Percentiles rank a stretch among this genome's conserved stretches.
Conservation (phyloP, 2,888 invertebrate species). For the Brachyptera risi region DNA sequence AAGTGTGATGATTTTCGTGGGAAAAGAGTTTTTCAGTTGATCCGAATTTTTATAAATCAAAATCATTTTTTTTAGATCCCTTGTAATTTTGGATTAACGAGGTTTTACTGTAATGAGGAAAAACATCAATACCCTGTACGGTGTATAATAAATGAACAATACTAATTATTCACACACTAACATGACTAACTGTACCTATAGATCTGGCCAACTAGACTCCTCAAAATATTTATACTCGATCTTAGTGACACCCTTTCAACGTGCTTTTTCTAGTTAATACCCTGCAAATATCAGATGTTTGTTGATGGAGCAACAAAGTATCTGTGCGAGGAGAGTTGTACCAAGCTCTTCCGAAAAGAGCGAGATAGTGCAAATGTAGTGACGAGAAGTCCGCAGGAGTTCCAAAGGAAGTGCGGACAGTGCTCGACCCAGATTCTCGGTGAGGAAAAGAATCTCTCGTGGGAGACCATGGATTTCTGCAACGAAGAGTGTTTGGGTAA, state of each 20-base stretch:
- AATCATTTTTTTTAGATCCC: no score
- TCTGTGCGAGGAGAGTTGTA: slow-evolving; percentile 28
- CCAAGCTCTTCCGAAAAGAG: slow-evolving; percentile 27
- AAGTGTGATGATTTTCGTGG: no score
- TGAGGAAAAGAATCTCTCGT: slow-evolving; percentile 66
- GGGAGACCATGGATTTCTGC: slow-evolving; percentile 95
- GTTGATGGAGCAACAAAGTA: slow-evolving; percentile 23
- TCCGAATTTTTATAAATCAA: no score
- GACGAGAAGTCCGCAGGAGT: slow-evolving; percentile 47
- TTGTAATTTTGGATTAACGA: no score
- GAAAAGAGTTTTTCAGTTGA: no score
- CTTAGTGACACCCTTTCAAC: not conserved
- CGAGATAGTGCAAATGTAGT: slow-evolving; percentile 44
- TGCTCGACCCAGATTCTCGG: slow-evolving; percentile 49
- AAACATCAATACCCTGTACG: no score
- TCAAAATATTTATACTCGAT: no score
- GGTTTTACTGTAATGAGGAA: no score
- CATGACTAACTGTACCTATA: no score
- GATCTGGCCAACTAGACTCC: no score
- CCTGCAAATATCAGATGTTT: slow-evolving; percentile 26
- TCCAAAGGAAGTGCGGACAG: slow-evolving; percentile 54
- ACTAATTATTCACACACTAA: no score
- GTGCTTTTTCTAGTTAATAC: slow-evolving; percentile 21
- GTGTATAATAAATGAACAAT: no score
- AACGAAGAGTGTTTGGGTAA: slow-evolving; percentile 77